These are phyloP conservation scores for Acanthosepion pharaonis DNA, from an alignment of 2,888 invertebrate genomes.

Conservation along the genomic window DNA sequence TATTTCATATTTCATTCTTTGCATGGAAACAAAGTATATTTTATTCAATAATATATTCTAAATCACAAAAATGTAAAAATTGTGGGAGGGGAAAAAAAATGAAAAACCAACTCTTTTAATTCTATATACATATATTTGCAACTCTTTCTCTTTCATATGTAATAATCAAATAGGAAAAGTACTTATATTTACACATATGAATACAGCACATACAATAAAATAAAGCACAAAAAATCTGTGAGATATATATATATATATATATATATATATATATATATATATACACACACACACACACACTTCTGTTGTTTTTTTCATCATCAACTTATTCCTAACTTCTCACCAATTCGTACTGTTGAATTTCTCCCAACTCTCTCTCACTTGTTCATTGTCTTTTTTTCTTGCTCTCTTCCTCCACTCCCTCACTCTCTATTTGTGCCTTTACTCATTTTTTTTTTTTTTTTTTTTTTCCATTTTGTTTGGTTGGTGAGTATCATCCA, in stretches of 20 bases:
- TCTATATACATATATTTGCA: neutral
- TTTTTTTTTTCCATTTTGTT: neutral
- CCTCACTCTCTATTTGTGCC: neutral
- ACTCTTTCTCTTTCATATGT: too few relatives aligned
- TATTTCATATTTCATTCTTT: neutral
- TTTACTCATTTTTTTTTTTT: neutral
- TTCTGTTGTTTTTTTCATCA: neutral
- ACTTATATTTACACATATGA: neutral
- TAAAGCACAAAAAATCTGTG: too few relatives aligned
- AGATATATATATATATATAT: neutral
- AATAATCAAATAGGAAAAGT: too few relatives aligned
- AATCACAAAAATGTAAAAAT: neutral
- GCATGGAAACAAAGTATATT: neutral
- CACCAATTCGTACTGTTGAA: neutral
- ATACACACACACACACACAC: neutral
- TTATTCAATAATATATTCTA: too few relatives aligned
- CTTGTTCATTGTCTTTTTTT: neutral
- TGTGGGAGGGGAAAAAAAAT: neutral
- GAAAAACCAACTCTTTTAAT: neutral
- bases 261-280: constrained; percentile 2
- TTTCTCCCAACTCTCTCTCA: neutral
- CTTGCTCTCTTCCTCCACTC: too few relatives aligned
- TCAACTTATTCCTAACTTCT: neutral
- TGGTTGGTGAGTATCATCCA: neutral
- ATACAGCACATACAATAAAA: too few relatives aligned